A percentile compares a stretch with the other conserved stretches of the same genome.
phyloP scores from a whole-genome alignment of 2,797 vertebrate genomes.

The Lepus townsendii region DNA sequence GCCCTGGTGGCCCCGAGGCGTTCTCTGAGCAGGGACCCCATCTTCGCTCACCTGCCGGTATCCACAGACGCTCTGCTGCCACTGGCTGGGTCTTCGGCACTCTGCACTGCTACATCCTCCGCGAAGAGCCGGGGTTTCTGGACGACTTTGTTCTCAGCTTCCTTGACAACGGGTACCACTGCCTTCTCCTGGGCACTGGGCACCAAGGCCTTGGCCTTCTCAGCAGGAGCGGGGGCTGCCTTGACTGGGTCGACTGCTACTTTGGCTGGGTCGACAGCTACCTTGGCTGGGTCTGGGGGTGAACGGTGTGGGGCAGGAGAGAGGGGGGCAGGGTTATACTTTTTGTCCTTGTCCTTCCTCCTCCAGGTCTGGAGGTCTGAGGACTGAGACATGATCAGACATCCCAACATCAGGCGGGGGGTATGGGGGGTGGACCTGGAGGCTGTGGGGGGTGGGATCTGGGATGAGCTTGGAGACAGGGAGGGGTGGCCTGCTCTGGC shows the following conservation, averaged over 20 bases:
- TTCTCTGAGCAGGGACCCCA: not conserved
- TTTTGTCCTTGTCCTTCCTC: not conserved
- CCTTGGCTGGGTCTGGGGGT: no score
- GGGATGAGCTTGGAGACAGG: not conserved
- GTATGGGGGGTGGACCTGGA: no score
- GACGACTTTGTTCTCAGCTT: not conserved
- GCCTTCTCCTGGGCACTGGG: no score
- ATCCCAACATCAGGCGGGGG: no score
- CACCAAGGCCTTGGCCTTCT: not conserved
- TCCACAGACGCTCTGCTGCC: not conserved
- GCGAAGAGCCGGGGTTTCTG: not conserved
- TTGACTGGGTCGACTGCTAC: no score
- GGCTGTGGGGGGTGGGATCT: not conserved
- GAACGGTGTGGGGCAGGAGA: slow-evolving; percentile 26
- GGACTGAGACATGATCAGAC: not conserved
- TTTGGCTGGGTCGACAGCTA: not conserved
- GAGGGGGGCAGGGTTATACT: not conserved
- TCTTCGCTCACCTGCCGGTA: slow-evolving; percentile 55
- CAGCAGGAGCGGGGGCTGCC: not conserved
- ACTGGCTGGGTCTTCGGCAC: not conserved
- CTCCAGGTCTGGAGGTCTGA: not conserved
- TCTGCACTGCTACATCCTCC: not conserved
- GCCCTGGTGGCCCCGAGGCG: no score
- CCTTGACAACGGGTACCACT: not conserved
- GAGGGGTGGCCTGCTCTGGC: not conserved